Base-by-base conservation (phyloP, 92 coral and sea anemone genomes). In the Zoanthus sociatus region DNA sequence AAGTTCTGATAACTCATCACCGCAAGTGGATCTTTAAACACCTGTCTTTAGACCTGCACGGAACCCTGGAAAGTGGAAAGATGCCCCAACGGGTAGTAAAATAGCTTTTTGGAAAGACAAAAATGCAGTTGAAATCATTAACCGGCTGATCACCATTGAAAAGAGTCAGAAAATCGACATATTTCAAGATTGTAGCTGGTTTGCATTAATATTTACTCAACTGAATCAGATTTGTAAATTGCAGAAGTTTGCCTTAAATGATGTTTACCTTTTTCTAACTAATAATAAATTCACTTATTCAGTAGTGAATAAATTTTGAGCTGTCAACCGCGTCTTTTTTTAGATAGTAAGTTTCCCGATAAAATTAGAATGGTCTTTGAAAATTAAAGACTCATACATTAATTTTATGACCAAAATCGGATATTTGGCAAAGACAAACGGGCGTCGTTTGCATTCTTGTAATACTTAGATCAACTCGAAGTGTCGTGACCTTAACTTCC, bases 401-500 rank as follows among this genome's bases (percentile, higher is more conserved):
- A 9, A 33, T 26, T 69, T 9, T 26, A 30, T 20, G 46, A 69
- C 46, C 74, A 30, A 33, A 69, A 31, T 69, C 8, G 47, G 33
- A 30, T 69, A 30, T 30, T 69, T 6, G 6, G 42, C 46, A 33
- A 69, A 69, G 74, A 14, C 74, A 12, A 20, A 14, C 46, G 31
- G 74, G 74, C 74, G 74, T 33, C 74, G 31, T 31, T 69, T 33
- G 17, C 31, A 44, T 33, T 69, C 74, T 69, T 69, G 20, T 32
- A 69, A 69, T 69, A 15, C 9, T 69, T 46, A 69, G 45, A 30
- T 69, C 74, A 69, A 69, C 74, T 31, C 31, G 15, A 69, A 69
- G 74, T 69, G 74, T 69, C 74, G 74, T 69, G 74, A 69, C 74
- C 74, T 30, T 33, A 33, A 9, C 11, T 69, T 26, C 11, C 9